Evolutionary conservation across 2,888 invertebrate species (phyloP).

Genomic region (Drosophila austrosaltans): DNA sequence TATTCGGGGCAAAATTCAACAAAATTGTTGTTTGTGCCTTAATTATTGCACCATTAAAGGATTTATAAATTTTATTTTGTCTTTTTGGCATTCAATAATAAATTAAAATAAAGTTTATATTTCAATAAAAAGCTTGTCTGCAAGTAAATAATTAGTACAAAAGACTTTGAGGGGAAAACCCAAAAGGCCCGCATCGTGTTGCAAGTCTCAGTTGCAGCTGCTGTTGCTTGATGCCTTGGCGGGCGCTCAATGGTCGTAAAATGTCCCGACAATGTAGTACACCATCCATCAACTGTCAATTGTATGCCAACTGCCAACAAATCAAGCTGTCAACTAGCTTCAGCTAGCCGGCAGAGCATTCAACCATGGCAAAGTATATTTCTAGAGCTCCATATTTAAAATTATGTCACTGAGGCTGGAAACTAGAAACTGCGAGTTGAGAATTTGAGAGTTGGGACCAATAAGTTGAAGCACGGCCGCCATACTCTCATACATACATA

Average conservation of each 20-base stretch:
- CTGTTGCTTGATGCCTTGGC: slow-evolving; percentile 19
- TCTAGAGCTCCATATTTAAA: slow-evolving; percentile 75
- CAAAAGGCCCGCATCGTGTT: slow-evolving; percentile 30
- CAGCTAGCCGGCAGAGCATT: slow-evolving; percentile 60
- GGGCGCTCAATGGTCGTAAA: slow-evolving; percentile 48
- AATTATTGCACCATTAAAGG: too few species aligned
- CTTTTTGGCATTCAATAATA: background rate
- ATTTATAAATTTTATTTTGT: too few species aligned
- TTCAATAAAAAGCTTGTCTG: slow-evolving; percentile 27
- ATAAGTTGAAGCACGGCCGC: background rate
- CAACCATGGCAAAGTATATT: slow-evolving; percentile 75
- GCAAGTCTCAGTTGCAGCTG: slow-evolving; percentile 18
- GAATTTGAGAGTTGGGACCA: slow-evolving; percentile 36
- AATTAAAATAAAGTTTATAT: background rate
- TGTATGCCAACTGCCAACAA: slow-evolving; percentile 78
- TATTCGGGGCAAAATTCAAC: too few species aligned
- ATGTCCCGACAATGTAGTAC: slow-evolving; percentile 75
- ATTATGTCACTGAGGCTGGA: slow-evolving; percentile 60
- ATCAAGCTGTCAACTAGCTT: slow-evolving; percentile 72
- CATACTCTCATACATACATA: background rate
- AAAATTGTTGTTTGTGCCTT: too few species aligned
- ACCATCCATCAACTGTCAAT: slow-evolving; percentile 77
- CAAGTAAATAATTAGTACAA: slow-evolving; percentile 58
- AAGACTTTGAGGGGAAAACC: slow-evolving; percentile 31
- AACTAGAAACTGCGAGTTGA: slow-evolving; percentile 14